A percentile compares a stretch with the other conserved stretches of the same genome.
These are phyloP conservation scores for Synanthedon tipuliformis DNA, from an alignment of 2,888 invertebrate genomes.

Conservation along the genomic window DNA sequence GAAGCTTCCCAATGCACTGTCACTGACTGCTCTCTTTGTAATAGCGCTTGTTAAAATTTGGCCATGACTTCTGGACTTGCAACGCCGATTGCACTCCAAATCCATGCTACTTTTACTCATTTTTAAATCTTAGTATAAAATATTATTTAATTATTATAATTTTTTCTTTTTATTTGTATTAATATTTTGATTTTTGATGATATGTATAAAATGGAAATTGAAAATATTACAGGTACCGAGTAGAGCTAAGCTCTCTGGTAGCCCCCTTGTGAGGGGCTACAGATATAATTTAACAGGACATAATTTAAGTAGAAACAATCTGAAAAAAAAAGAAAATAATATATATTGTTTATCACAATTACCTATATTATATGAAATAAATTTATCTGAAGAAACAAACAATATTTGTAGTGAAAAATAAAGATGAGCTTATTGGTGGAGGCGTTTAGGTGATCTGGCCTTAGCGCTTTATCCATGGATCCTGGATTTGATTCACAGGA, in stretches of 20 bases:
- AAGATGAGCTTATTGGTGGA: too few species aligned
- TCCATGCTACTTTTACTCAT: slow-evolving; percentile 56
- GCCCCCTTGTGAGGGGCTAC: slow-evolving; percentile 51
- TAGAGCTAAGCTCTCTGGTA: slow-evolving; percentile 25
- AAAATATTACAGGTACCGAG: slow-evolving; percentile 23
- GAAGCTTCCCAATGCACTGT: slow-evolving; percentile 70
- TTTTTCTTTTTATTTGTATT: slow-evolving; percentile 4
- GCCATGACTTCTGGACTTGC: slow-evolving; percentile 69
- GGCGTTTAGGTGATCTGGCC: too few species aligned
- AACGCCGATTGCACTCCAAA: slow-evolving; percentile 71
- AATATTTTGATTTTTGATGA: slow-evolving; percentile 5
- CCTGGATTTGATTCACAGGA: too few species aligned
- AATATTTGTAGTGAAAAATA: too few species aligned
- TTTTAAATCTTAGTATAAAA: slow-evolving; percentile 9
- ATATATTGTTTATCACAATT: too few species aligned
- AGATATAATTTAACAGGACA: slow-evolving; percentile 34
- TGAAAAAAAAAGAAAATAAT: slow-evolving; percentile 25
- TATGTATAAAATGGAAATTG: not conserved
- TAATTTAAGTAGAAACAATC: slow-evolving; percentile 36
- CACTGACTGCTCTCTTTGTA: slow-evolving; percentile 72
- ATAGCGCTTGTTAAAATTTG: slow-evolving; percentile 73
- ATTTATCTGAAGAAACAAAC: too few species aligned
- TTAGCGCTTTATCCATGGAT: too few species aligned
- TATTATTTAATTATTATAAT: slow-evolving; percentile 6
- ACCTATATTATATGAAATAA: too few species aligned